phyloP scores from a whole-genome alignment of 2,888 invertebrate genomes.

The Platerodrilus igneus region DNA sequence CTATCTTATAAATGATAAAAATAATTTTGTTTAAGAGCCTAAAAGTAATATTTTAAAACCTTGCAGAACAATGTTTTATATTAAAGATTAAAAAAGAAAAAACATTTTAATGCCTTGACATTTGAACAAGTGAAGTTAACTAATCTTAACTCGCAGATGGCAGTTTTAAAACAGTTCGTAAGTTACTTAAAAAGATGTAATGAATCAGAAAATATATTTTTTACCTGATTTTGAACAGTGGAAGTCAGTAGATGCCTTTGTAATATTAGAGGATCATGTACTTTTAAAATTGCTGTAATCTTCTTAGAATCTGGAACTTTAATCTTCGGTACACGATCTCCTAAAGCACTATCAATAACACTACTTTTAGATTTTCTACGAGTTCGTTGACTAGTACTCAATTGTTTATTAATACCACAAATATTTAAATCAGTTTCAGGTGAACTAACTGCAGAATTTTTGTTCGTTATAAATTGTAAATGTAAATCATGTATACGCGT shows the following conservation, averaged over 20 bases:
- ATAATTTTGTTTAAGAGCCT: too few relatives aligned
- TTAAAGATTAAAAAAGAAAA: too few relatives aligned
- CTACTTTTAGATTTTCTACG: constrained; percentile 48
- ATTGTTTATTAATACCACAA: constrained; percentile 27
- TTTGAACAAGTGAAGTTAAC: too few relatives aligned
- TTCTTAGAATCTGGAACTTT: constrained; percentile 67
- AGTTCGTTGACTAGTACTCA: constrained; percentile 38
- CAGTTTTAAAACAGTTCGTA: too few relatives aligned
- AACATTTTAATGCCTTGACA: too few relatives aligned
- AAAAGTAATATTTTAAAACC: too few relatives aligned
- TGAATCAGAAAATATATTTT: too few relatives aligned
- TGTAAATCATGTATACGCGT: constrained; percentile 55
- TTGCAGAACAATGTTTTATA: too few relatives aligned
- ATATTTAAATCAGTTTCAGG: constrained; percentile 20
- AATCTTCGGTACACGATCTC: constrained; percentile 60
- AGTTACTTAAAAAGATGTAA: too few relatives aligned
- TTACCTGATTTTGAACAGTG: constrained; percentile 80
- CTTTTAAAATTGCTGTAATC: constrained; percentile 77
- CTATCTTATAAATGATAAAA: too few relatives aligned
- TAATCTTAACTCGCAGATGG: too few relatives aligned
- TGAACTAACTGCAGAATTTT: constrained; percentile 46
- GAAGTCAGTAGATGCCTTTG: constrained; percentile 77
- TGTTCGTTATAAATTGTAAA: constrained; percentile 48
- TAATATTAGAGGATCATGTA: constrained; percentile 75
- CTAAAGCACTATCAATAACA: constrained; percentile 64